phyloP scores from a whole-genome alignment of 2,888 invertebrate genomes.

The Agrilus mali region DNA sequence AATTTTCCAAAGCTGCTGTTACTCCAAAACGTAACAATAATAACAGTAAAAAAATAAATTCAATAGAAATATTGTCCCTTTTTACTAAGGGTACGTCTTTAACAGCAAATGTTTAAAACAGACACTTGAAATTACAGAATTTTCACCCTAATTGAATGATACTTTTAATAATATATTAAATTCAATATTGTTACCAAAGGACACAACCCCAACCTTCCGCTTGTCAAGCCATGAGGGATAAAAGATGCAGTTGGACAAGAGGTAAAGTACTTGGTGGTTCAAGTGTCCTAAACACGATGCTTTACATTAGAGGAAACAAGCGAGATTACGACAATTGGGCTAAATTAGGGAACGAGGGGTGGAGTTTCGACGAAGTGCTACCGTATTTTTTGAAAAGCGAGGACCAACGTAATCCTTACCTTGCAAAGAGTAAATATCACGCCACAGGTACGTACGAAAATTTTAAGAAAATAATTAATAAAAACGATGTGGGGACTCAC shows the following conservation, averaged over 20 bases:
- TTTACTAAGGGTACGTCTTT: no score
- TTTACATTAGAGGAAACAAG: constrained; percentile 79
- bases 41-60: no score
- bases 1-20: no score
- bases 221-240: constrained; percentile 76
- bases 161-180: no score
- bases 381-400: constrained; percentile 78
- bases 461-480: no score
- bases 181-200: constrained; percentile 38
- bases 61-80: no score
- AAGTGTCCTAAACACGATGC: constrained; percentile 80
- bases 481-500: no score
- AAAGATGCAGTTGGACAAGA: constrained; percentile 78
- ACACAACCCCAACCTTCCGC: constrained; percentile 74
- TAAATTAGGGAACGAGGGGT: constrained; percentile 70
- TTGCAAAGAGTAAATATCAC: constrained; percentile 64
- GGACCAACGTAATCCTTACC: constrained; percentile 79
- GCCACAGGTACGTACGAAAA: constrained; percentile 42
- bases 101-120: no score
- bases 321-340: constrained; percentile 85
- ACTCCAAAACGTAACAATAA: no score
- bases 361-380: constrained; percentile 72
- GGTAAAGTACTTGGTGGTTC: constrained; percentile 84
- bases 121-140: no score
- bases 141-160: no score